These are phyloP conservation scores for Magallana nippona DNA, from an alignment of 2,888 invertebrate genomes.

Conservation along the genomic window DNA sequence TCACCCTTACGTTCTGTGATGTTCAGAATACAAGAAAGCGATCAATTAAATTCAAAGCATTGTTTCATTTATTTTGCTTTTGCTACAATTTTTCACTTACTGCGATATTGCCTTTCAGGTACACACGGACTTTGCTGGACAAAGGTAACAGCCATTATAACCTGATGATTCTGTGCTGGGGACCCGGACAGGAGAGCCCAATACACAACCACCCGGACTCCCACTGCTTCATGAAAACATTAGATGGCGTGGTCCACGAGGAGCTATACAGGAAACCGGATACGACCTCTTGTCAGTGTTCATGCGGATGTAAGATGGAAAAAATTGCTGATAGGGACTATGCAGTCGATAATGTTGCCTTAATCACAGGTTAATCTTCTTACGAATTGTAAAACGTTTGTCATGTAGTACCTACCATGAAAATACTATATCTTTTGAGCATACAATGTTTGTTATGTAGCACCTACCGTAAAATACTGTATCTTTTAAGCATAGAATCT, in stretches of 20 bases:
- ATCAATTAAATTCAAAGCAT: too few species aligned
- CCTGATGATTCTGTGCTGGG: constrained; percentile 98
- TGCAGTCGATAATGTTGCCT: constrained; percentile 76
- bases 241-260: constrained; percentile 87
- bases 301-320: constrained; percentile 81
- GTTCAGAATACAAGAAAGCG: too few species aligned
- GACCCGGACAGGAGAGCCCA: constrained; percentile 94
- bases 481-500: too few species aligned
- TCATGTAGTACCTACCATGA: too few species aligned
- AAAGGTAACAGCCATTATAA: constrained; percentile 98
- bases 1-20: too few species aligned
- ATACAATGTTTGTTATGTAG: too few species aligned
- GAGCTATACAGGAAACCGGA: constrained; percentile 90
- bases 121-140: constrained; percentile 97
- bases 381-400: neutral
- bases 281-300: constrained; percentile 46
- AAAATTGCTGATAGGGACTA: constrained; percentile 85
- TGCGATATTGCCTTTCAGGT: constrained; percentile 82
- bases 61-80: too few species aligned
- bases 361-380: constrained; percentile 91
- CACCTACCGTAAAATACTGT: too few species aligned
- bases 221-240: constrained; percentile 96
- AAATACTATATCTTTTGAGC: too few species aligned
- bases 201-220: constrained; percentile 98
- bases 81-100: too few species aligned